A percentile compares a stretch with the other conserved stretches of the same genome.
Evolutionary conservation across 2,113 vertebrate species (phyloP).

Genomic region (Apus apus): DNA sequence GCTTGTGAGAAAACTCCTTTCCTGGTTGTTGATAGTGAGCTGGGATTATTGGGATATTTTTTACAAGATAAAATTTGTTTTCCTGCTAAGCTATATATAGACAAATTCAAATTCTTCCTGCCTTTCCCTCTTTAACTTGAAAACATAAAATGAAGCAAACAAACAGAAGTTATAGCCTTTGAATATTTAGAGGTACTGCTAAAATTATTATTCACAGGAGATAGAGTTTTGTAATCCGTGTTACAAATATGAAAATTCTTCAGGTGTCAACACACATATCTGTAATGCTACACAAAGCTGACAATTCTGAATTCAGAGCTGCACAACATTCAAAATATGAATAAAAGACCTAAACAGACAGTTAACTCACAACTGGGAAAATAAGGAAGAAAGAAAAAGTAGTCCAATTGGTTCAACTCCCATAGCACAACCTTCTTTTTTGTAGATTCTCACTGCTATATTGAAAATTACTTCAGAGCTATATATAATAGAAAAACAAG

Average conservation of each 20-base stretch:
- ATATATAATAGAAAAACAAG: slow-evolving; percentile 1
- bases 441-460: not conserved
- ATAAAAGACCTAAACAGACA: not conserved
- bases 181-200: not conserved
- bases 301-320: not conserved
- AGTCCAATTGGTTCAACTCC: not conserved
- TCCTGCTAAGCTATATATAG: not conserved
- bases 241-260: not conserved
- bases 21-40: not conserved
- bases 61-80: not conserved
- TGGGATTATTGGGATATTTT: not conserved
- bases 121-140: not conserved
- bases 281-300: not conserved
- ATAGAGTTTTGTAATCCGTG: not conserved
- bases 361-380: not conserved
- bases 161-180: not conserved
- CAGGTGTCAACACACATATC: not conserved
- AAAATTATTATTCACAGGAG: not conserved
- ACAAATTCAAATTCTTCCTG: not conserved
- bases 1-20: not conserved
- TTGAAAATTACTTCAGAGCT: not conserved
- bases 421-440: not conserved
- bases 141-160: not conserved
- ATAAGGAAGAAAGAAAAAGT: not conserved
- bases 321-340: not conserved